Evolutionary conservation across 1,140 invertebrate genomes (phyloP).

Genomic region (Sesamia nonagrioides): DNA sequence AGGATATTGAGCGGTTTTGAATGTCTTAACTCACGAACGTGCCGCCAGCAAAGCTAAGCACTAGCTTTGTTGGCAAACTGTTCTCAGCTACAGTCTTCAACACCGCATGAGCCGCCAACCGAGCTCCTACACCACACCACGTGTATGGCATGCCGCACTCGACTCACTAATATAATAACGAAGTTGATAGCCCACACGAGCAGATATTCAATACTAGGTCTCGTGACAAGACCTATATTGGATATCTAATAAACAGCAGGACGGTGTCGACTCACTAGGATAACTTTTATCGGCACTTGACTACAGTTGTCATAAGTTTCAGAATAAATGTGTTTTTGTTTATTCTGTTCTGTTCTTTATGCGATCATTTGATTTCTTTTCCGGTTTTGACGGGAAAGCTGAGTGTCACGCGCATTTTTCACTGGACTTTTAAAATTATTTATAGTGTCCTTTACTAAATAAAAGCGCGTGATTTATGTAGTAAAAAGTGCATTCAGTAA

Average conservation of each 20-base stretch:
- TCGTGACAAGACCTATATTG: too few relatives aligned
- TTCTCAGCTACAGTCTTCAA: conserved; percentile 67
- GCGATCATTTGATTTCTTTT: background rate
- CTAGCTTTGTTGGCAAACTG: conserved; percentile 79
- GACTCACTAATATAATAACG: conserved; percentile 40
- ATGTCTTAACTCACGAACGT: conserved; percentile 87
- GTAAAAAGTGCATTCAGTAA: too few relatives aligned
- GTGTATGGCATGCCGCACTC: conserved; percentile 25
- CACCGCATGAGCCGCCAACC: conserved; percentile 7
- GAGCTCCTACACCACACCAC: conserved; percentile 12
- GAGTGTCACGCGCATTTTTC: too few relatives aligned
- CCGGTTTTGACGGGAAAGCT: too few relatives aligned
- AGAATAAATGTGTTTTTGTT: background rate
- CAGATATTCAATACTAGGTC: conserved; percentile 1
- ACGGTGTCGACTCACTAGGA: background rate
- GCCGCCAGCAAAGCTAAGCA: conserved; percentile 70
- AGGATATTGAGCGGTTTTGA: conserved; percentile 88
- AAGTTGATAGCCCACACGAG: background rate
- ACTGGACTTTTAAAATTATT: too few relatives aligned
- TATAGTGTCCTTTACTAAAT: too few relatives aligned
- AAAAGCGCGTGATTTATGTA: too few relatives aligned
- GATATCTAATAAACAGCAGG: conserved; percentile 9
- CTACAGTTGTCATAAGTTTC: conserved; percentile 10
- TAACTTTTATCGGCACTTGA: conserved; percentile 22
- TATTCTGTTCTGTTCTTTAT: background rate